Conservation (phyloP, 2,113 vertebrate species). For the Tichodroma muraria region DNA sequence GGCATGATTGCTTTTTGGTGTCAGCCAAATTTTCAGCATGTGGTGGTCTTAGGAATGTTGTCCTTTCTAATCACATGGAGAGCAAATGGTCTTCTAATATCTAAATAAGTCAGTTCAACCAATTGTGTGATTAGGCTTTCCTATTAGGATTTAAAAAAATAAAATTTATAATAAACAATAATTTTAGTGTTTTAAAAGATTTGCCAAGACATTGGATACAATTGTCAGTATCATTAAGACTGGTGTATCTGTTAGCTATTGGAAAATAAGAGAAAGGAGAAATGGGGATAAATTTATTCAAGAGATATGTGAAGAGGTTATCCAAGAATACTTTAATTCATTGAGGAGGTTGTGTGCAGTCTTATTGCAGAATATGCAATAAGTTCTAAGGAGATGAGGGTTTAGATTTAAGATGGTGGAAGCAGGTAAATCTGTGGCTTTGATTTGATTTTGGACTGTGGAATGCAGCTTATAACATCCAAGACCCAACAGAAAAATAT, state of each 20-base stretch:
- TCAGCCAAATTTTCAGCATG: not conserved
- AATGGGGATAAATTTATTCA: not conserved
- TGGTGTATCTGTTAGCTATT: not conserved
- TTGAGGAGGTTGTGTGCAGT: not conserved
- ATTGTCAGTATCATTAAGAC: not conserved
- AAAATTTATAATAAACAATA: not conserved
- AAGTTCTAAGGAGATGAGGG: not conserved
- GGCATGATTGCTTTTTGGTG: not conserved
- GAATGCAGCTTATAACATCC: not conserved
- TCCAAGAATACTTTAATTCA: not conserved
- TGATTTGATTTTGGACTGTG: not conserved
- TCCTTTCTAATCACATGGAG: not conserved
- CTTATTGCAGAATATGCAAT: not conserved
- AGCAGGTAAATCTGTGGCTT: not conserved
- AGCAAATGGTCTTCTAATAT: not conserved
- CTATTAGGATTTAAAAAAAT: not conserved
- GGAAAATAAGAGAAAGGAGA: not conserved
- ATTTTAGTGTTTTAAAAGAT: not conserved
- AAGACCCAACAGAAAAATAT: not conserved
- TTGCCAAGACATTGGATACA: not conserved
- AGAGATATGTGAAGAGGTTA: not conserved
- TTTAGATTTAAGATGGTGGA: not conserved
- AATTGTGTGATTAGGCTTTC: not conserved
- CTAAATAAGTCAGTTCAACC: not conserved
- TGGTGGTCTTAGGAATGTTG: not conserved